phyloP scores from a whole-genome alignment of 2,113 vertebrate species.

The Bambusicola thoracicus region DNA sequence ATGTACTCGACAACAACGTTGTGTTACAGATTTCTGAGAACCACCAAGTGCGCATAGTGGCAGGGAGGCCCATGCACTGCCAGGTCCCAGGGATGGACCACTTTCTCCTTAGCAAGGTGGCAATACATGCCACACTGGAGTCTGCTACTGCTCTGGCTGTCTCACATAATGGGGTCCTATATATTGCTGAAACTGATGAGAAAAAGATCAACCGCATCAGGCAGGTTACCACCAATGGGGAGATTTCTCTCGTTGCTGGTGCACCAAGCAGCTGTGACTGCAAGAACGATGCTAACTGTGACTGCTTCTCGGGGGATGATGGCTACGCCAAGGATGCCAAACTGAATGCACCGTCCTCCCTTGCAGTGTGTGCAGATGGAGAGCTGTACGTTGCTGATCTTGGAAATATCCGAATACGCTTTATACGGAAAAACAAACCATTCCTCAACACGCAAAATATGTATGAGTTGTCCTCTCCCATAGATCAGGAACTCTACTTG shows the following conservation, averaged over 20 bases:
- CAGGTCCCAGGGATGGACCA: slow-evolving; percentile 97
- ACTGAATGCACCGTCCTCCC: slow-evolving; percentile 90
- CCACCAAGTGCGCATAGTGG: slow-evolving; percentile 96
- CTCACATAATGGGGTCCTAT: slow-evolving; percentile 91
- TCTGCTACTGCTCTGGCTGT: slow-evolving; percentile 92
- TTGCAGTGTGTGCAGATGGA: slow-evolving; percentile 92
- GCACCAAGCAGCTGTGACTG: slow-evolving; percentile 96
- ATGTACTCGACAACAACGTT: slow-evolving; percentile 95
- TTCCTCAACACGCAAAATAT: slow-evolving; percentile 92
- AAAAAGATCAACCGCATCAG: slow-evolving; percentile 96
- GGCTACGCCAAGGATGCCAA: slow-evolving; percentile 97
- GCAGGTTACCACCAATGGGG: slow-evolving; percentile 93
- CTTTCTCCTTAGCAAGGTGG: slow-evolving; percentile 94
- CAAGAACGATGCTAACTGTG: slow-evolving; percentile 96
- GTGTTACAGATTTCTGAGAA: slow-evolving; percentile 97
- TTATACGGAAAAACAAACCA: slow-evolving; percentile 92
- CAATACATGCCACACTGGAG: slow-evolving; percentile 93
- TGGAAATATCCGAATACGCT: slow-evolving; percentile 94
- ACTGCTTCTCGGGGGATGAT: slow-evolving; percentile 96
- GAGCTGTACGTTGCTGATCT: slow-evolving; percentile 95
- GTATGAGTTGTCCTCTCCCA: slow-evolving; percentile 95
- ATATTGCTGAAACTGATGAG: slow-evolving; percentile 95
- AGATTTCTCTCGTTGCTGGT: slow-evolving; percentile 93
- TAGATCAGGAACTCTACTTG: slow-evolving; percentile 95
- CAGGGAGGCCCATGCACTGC: slow-evolving; percentile 96